Evolutionary conservation across 2,797 vertebrate species (phyloP).

Genomic region (Erethizon dorsatum): DNA sequence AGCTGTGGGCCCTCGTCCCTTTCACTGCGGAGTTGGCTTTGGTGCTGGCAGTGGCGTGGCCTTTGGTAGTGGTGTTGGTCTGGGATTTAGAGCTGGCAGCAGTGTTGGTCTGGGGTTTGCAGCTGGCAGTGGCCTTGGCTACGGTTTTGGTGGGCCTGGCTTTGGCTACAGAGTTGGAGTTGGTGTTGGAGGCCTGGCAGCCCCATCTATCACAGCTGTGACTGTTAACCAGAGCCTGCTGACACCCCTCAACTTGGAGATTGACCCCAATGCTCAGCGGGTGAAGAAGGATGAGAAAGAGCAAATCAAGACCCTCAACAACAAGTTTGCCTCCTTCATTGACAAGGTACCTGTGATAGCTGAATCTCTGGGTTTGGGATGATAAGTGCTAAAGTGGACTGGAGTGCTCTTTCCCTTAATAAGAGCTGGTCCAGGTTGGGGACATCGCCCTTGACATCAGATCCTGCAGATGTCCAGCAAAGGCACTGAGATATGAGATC

Average conservation of each 20-base stretch:
- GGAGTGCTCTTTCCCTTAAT: neutral
- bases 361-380: neutral
- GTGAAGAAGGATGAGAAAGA: conserved; percentile 90
- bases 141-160: conserved; percentile 76
- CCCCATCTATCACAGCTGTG: conserved; percentile 82
- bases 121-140: conserved; percentile 72
- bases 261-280: conserved; percentile 85
- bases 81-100: conserved; percentile 73
- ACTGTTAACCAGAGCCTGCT: conserved; percentile 84
- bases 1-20: conserved; percentile 82
- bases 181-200: conserved; percentile 83
- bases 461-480: neutral
- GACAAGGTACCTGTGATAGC: conserved; percentile 90
- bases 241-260: conserved; percentile 84
- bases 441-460: neutral
- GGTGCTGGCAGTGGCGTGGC: conserved; percentile 63
- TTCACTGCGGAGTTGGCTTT: conserved; percentile 83
- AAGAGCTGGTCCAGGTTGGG: neutral
- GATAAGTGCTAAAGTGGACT: neutral
- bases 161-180: conserved; percentile 85
- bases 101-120: conserved; percentile 83
- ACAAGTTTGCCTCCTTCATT: conserved; percentile 94
- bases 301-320: conserved; percentile 94
- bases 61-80: conserved; percentile 80
- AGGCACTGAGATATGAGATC: neutral